Evolutionary conservation across 2,113 vertebrate species (phyloP).

Genomic region (Sebastes schlegelii): DNA sequence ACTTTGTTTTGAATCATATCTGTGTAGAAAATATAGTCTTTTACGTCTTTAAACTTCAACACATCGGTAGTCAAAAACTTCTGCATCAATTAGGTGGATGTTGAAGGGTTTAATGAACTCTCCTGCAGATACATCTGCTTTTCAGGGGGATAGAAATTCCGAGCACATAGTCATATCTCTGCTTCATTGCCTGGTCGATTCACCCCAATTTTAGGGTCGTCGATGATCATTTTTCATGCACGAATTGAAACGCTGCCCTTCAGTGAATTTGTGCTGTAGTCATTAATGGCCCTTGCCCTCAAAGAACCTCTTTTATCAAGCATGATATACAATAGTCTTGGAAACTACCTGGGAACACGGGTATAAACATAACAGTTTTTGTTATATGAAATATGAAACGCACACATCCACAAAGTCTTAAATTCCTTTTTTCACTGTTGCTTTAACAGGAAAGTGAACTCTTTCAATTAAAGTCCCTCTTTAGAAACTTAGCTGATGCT

Average conservation of each 20-base stretch:
- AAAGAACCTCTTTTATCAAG: background rate
- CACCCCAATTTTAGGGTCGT: constrained; percentile 24
- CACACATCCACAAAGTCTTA: background rate
- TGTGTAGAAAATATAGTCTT: background rate
- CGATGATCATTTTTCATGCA: constrained; percentile 62
- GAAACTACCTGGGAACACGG: background rate
- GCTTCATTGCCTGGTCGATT: constrained; percentile 34
- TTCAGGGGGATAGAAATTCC: constrained; percentile 7
- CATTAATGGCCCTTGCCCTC: constrained; percentile 22
- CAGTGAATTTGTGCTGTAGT: constrained; percentile 4
- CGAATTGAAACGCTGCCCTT: constrained; percentile 48
- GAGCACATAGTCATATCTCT: constrained; percentile 8
- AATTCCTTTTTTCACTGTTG: background rate
- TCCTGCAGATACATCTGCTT: constrained; percentile 14
- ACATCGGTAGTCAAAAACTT: background rate
- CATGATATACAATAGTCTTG: background rate
- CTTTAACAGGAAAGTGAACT: background rate
- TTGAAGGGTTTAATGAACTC: background rate
- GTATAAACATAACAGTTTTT: background rate
- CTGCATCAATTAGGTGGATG: background rate
- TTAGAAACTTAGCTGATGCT: background rate
- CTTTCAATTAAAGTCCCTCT: background rate
- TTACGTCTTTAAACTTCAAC: background rate
- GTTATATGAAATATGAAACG: background rate
- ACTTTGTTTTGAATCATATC: constrained; percentile 2